Conservation (phyloP, 2,888 invertebrate genomes). For the Pseudoips prasinana region DNA sequence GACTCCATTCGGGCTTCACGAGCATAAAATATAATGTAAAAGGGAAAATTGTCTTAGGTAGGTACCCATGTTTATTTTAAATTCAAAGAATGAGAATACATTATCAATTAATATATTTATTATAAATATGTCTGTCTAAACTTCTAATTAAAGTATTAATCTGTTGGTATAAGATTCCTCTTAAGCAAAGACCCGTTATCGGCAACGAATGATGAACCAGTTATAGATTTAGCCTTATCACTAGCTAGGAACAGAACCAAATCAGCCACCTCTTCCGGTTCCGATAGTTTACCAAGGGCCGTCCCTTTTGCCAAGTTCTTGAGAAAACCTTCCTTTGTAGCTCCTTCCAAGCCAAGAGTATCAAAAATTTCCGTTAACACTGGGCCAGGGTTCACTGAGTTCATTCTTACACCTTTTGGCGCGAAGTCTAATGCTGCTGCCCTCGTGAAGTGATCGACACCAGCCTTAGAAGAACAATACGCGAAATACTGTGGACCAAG, state of each 20-base stretch:
- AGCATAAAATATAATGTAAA: too few relatives aligned
- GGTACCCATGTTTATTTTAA: too few relatives aligned
- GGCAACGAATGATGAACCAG: slow-evolving; percentile 80
- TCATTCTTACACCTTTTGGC: slow-evolving; percentile 87
- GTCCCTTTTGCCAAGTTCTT: slow-evolving; percentile 89
- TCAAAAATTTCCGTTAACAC: slow-evolving; percentile 62
- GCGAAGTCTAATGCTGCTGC: slow-evolving; percentile 91
- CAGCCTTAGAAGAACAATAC: slow-evolving; percentile 39
- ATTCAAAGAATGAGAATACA: too few relatives aligned
- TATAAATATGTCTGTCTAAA: too few relatives aligned
- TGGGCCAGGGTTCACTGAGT: slow-evolving; percentile 93
- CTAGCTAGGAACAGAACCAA: slow-evolving; percentile 36
- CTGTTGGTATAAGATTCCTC: neutral
- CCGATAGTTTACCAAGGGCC: slow-evolving; percentile 89
- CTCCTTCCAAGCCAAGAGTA: neutral
- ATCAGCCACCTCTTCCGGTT: slow-evolving; percentile 44
- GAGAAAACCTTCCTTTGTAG: slow-evolving; percentile 47
- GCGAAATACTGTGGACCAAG: slow-evolving; percentile 13
- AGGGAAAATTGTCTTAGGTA: too few relatives aligned
- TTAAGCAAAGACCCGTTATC: slow-evolving; percentile 32
- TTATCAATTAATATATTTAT: too few relatives aligned
- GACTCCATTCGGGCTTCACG: too few relatives aligned
- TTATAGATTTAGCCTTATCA: slow-evolving; percentile 84
- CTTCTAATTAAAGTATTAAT: too few relatives aligned
- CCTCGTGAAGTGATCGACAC: slow-evolving; percentile 92